Evolutionary conservation across 23 tunicate species (phyloP).

Genomic region (Diplosoma virens): DNA sequence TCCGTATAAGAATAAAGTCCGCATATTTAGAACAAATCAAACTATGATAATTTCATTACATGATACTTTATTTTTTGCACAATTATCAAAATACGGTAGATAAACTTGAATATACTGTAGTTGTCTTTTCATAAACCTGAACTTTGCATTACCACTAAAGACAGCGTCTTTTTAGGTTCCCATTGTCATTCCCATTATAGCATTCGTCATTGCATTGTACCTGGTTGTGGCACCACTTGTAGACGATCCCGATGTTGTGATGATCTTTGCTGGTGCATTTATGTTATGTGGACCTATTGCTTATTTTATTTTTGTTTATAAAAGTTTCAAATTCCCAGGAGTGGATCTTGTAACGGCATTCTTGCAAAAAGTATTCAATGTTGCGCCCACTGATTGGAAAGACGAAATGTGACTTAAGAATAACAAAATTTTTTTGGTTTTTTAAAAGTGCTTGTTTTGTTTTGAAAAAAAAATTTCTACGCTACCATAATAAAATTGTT

Average conservation of each 20-base stretch:
- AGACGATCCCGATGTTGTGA: conserved; percentile 20
- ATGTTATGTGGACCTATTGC: conserved; percentile 21
- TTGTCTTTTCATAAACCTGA: too few species aligned
- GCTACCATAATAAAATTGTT: too few species aligned
- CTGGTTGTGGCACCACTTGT: conserved; percentile 40
- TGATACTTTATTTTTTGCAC: too few species aligned
- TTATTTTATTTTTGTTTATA: conserved; percentile 33
- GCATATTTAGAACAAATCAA: too few species aligned
- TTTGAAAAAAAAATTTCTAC: too few species aligned
- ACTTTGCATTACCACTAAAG: too few species aligned
- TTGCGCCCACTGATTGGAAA: conserved; percentile 38
- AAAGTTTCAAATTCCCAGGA: conserved; percentile 32
- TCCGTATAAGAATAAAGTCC: too few species aligned
- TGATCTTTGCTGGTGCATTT: conserved; percentile 18
- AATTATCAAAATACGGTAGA: too few species aligned
- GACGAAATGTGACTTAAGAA: not conserved
- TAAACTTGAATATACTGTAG: too few species aligned
- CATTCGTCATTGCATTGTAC: conserved; percentile 16
- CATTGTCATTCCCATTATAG: conserved; percentile 9
- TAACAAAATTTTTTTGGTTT: too few species aligned
- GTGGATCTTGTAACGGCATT: not conserved
- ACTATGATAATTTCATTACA: too few species aligned
- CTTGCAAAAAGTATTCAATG: conserved; percentile 26
- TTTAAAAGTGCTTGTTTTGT: too few species aligned
- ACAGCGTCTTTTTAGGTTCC: conserved; percentile 43